phyloP scores from a whole-genome alignment of 2,888 invertebrate species.

The Papilio gigon region DNA sequence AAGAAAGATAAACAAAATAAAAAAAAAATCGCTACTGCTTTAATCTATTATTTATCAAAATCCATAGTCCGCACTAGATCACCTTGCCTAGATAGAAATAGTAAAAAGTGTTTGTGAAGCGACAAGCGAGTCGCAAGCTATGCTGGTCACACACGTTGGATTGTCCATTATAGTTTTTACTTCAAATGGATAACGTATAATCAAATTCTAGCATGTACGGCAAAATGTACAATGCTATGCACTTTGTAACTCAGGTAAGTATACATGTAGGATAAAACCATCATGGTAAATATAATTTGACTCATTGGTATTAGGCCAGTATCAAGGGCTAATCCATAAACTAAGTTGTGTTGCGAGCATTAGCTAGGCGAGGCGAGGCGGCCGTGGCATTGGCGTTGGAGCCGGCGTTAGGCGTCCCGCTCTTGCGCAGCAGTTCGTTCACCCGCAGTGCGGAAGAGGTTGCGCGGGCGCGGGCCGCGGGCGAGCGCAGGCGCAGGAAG shows the following conservation, averaged over 20 bases:
- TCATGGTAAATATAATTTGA: too few species aligned
- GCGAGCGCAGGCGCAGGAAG: slow-evolving; percentile 71
- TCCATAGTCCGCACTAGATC: slow-evolving; percentile 65
- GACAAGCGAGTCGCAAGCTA: neutral
- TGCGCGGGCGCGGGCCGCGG: slow-evolving; percentile 71
- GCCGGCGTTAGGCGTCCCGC: slow-evolving; percentile 59
- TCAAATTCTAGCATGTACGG: neutral
- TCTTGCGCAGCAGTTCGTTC: slow-evolving; percentile 77
- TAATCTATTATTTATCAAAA: slow-evolving; percentile 37
- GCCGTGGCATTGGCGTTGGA: slow-evolving; percentile 80
- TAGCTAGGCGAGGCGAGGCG: slow-evolving; percentile 52
- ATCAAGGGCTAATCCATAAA: neutral
- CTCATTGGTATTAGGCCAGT: neutral
- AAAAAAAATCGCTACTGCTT: neutral
- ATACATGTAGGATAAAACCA: too few species aligned
- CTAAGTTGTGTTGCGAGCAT: neutral
- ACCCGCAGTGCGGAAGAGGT: slow-evolving; percentile 79
- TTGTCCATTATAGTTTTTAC: neutral
- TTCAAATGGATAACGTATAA: neutral
- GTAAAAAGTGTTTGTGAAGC: slow-evolving; percentile 57
- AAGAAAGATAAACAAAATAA: neutral
- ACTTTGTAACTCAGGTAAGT: neutral
- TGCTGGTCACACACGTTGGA: neutral
- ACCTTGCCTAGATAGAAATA: slow-evolving; percentile 66
- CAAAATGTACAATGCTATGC: neutral